Base-by-base conservation (phyloP, 1,140 invertebrate species). In the Ericerus pela region DNA sequence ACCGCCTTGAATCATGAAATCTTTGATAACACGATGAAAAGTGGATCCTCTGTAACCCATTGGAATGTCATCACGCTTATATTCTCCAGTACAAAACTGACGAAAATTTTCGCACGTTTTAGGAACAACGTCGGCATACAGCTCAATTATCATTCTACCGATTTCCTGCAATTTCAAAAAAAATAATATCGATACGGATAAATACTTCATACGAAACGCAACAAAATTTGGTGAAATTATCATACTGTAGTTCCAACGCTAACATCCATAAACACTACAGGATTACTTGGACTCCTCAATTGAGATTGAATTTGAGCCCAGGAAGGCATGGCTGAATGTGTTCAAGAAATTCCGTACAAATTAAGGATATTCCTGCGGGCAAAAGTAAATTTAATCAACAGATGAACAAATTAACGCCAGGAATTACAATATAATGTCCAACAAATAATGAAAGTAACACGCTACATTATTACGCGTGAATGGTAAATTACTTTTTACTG, bases 81-180 rank as follows among this genome's bases (percentile, higher is more conserved):
- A 82, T 74, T 99, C 96, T 24, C 96, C 96, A 0, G 96, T 99
- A 68, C 96, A 99, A 67, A 99, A 87, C 68, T 97, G 89, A 60
- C 96, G 80, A 65, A 99, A 98, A 72, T 99, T 99, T 76, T 99
- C 96, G 62, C 89, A 92, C 6, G 96, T 98, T 74, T 88, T 93
- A 12, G 96, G 96, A 6, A 94, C 92, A 29, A 92, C 79, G 75
- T 99, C 93, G 2, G 92, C 85, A 76, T 91, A 99, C 5, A 99
- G 71, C 72, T 99, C 95, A 70, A 99, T 88, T 61, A 95, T 85
- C 75, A 99, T 88, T 56, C 93, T 78, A 4, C 95, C 96, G 66
- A 97, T 89, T 73, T 75, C 80, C 79, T 76, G 53, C 37, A 57
- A 57, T 18, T 20, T 55, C 51, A 11, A 56, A 31, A 24, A 56